Evolutionary conservation across 1,140 invertebrate species (phyloP), one percentile per base, ranked within the genome.

Genomic region (Elysia chlorotica): DNA sequence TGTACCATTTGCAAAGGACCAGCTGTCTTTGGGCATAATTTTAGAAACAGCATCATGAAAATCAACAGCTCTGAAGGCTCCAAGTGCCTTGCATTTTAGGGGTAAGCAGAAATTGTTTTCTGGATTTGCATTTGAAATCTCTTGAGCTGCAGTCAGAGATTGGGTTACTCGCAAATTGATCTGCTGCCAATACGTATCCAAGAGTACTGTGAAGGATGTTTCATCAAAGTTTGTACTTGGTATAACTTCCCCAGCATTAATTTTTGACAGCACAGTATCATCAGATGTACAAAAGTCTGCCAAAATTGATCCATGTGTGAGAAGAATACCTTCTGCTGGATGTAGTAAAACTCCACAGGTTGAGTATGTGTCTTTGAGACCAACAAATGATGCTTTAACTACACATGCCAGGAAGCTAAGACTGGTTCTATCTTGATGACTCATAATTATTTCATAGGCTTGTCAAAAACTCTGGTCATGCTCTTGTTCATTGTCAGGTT

Each of bases 291-390:
- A 62, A 30, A 41, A 28, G 37, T 63, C 59, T 36, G 69, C 21
- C 28, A 71, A 25, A 28, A 71, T 48, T 23, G 69, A 71, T 35
- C 69, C 69, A 33, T 71, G 69, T 48, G 57, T 33, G n/a, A 71
- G 38, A 62, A 71, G 30, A n/a, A 71, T 19, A 19, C 69, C 69
- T 63, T 63, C n/a, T 10, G 38, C 10, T 5, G 69, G 57, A 21
- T 23, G 23, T 19, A 62, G 23, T 1, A 71, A 4, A 71, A 63
- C 23, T 14, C 69, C 69, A 63, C 57, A 62, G 33, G 23, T 37
- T 38, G 69, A 71, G 21, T 10, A 57, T 5, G 37, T 59, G 30
- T 62, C 57, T 19, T 62, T 59, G 2, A 63, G 4, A 25, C 28
- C 37, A 1, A 0, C 19, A 37, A 36, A 33, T 4, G 23, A 41